Evolutionary conservation across 2,888 invertebrate species (phyloP).

Genomic region (Caenorhabditis parvicauda): DNA sequence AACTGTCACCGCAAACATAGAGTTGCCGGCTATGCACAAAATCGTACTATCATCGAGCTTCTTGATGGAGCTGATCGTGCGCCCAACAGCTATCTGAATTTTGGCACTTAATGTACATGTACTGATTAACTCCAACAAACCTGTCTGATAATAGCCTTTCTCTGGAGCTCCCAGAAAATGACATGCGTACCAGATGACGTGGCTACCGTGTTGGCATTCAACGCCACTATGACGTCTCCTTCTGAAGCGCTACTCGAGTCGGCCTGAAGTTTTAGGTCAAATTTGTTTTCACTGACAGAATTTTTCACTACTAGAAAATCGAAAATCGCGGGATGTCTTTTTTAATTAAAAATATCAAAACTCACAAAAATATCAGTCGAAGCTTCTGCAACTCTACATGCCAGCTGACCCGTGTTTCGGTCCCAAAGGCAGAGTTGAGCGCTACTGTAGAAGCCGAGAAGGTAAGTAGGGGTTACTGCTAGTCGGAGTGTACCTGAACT

Average conservation of each 20-base stretch:
- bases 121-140: conserved; percentile 3
- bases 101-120: no score
- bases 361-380: conserved; percentile 15
- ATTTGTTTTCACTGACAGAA: no score
- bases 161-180: conserved; percentile 51
- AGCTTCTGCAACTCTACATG: conserved; percentile 13
- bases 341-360: no score
- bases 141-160: conserved; percentile 37
- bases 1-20: conserved; percentile 42
- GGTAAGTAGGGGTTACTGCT: conserved; percentile 12
- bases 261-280: no score
- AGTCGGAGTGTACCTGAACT: conserved; percentile 23
- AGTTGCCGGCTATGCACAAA: conserved; percentile 39
- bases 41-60: conserved; percentile 27
- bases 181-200: conserved; percentile 35
- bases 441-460: conserved; percentile 27
- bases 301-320: no score
- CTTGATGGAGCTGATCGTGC: conserved; percentile 36
- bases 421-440: conserved; percentile 24
- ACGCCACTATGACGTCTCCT: no score
- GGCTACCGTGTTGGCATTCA: conserved; percentile 41
- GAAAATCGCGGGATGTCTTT: no score
- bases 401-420: conserved; percentile 15
- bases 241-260: no score
- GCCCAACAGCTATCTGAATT: conserved; percentile 39